phyloP scores from a whole-genome alignment of 2,888 invertebrate genomes.

The Odontothrips loti region DNA sequence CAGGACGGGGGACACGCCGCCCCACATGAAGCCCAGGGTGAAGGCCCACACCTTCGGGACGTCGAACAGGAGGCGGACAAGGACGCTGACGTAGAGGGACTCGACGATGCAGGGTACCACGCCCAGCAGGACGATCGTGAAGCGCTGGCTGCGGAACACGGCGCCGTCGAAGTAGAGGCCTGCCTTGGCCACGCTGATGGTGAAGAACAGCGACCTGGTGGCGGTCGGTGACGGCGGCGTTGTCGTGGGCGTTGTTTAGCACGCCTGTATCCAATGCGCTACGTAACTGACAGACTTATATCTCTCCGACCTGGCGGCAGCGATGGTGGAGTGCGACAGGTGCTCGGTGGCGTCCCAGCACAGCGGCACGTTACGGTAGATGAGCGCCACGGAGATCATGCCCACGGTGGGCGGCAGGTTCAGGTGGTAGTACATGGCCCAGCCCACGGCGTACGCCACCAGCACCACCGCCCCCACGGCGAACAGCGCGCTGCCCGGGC shows the following conservation, averaged over 20 bases:
- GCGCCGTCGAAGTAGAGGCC: constrained; percentile 21
- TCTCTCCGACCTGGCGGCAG: not conserved
- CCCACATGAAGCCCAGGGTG: constrained; percentile 16
- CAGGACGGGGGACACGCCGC: constrained; percentile 14
- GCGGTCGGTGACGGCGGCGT: not conserved
- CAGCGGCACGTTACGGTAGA: constrained; percentile 1
- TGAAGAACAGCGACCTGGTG: constrained; percentile 1
- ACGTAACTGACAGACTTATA: no score
- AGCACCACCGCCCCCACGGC: constrained; percentile 6
- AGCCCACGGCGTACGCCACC: constrained; percentile 15
- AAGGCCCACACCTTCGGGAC: not conserved
- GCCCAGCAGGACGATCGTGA: constrained; percentile 1
- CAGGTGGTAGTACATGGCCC: constrained; percentile 19
- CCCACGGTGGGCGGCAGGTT: constrained; percentile 15
- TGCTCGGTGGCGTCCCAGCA: constrained; percentile 17
- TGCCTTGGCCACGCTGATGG: constrained; percentile 9
- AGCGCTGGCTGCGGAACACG: constrained; percentile 1
- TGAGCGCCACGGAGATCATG: not conserved
- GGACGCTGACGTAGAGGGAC: not conserved
- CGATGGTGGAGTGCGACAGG: not conserved
- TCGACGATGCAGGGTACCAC: not conserved
- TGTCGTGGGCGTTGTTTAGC: no score
- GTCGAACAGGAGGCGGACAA: not conserved
- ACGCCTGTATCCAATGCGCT: no score
- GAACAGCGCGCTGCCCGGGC: constrained; percentile 9